phyloP scores from a whole-genome alignment of 2,888 invertebrate genomes.

The Xestia sexstrigata region DNA sequence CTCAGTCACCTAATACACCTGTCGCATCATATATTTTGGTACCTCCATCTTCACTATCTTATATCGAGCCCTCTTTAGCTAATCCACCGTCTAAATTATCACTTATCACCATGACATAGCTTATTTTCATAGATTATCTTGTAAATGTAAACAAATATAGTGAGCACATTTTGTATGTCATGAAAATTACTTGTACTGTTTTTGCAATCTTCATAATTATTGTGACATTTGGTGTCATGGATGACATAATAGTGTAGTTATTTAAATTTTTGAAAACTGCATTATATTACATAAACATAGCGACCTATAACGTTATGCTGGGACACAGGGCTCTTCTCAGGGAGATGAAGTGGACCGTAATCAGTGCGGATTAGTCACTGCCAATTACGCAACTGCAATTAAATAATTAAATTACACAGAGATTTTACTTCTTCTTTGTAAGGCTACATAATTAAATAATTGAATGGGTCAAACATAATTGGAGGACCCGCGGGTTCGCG shows the following conservation, averaged over 20 bases:
- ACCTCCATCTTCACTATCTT: constrained; percentile 14
- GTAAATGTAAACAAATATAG: constrained; percentile 34
- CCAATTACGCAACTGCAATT: not conserved
- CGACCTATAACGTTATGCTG: not conserved
- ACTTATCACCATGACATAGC: constrained; percentile 27
- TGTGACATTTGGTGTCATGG: not conserved
- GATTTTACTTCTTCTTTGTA: not conserved
- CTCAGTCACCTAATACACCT: not conserved
- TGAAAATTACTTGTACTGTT: constrained; percentile 10
- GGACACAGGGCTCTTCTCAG: not conserved
- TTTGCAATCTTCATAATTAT: constrained; percentile 21
- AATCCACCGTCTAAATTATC: constrained; percentile 15
- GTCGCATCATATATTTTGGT: constrained; percentile 2
- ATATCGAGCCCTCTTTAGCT: constrained; percentile 20
- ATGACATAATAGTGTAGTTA: not conserved
- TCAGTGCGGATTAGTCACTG: not conserved
- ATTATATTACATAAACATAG: not conserved
- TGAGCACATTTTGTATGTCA: constrained; percentile 3
- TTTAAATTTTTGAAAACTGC: not conserved
- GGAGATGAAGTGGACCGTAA: not conserved
- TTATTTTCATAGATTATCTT: constrained; percentile 35
- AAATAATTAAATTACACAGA: not conserved
- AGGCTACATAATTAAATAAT: not conserved
- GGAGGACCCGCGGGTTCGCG: not conserved
- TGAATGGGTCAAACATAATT: not conserved